Evolutionary conservation across 2,797 vertebrate species (phyloP), one percentile per base, ranked within the genome.

Genomic region (Discoglossus pictus): DNA sequence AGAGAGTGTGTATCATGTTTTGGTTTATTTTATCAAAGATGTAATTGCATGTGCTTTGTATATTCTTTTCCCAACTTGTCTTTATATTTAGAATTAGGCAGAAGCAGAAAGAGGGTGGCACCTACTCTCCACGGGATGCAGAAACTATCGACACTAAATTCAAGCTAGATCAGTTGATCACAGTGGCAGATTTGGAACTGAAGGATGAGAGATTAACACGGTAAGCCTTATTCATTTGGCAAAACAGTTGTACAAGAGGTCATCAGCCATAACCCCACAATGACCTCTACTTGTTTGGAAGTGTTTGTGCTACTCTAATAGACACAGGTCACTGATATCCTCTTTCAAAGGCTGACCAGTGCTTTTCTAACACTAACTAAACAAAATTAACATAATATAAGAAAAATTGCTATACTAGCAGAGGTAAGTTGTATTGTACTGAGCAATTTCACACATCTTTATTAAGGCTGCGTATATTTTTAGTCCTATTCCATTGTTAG

Each of bases 91-190:
- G 97, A 80, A 88, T 98, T 79, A 92, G 94, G 61, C 94, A 94
- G 79, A 97, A 91, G 74, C 94, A 99, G 84, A 97, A 95, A 77
- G 96, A 99, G 78, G 97, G 94, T 1, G 96, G 93, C 3, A 96
- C 95, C 0, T 99, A 99, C 63, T 99, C 97, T 27, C 97, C 97
- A 51, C 84, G 93, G 68, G 92, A 99, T 77, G 97, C 95, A 59
- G 97, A 99, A 88, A 96, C 97, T 76, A 92, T 94, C 74, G 97
- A 99, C 79, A 98, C 95, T 13, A 98, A 98, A 80, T 94, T 92
- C 79, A 99, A 98, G 78, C 85, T 98, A 79, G 96, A 99, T 85
- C 96, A 99, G 85, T 88, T 98, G 82, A 97, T 98, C 53, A 93
- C 95, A 59, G 92, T 98, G 77, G 94, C 95, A 68, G 96, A 99